Evolutionary conservation across 2,888 invertebrate genomes (phyloP).

Genomic region (Apantesis nais): DNA sequence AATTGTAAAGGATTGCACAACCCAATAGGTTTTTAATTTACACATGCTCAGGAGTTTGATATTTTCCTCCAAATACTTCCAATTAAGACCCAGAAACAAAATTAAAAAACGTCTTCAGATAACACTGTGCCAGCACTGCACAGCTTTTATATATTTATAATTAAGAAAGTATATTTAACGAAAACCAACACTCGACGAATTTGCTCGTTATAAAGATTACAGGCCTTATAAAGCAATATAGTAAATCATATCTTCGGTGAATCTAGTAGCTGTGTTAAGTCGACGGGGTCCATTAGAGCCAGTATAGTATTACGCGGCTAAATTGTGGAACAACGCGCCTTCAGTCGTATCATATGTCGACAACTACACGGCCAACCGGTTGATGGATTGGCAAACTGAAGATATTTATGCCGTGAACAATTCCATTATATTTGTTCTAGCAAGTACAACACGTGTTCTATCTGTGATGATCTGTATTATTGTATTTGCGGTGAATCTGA

Average conservation of each 20-base stretch:
- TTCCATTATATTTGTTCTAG: constrained; percentile 30
- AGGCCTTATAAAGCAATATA: constrained; percentile 18
- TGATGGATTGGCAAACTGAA: constrained; percentile 56
- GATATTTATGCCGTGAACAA: constrained; percentile 34
- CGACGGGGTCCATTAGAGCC: constrained; percentile 70
- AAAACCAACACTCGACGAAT: neutral
- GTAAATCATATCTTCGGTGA: constrained; percentile 44
- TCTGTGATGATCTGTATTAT: neutral
- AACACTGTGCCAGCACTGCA: constrained; percentile 13
- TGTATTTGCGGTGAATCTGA: neutral
- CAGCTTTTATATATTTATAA: no score
- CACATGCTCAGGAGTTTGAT: constrained; percentile 51
- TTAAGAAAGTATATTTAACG: neutral
- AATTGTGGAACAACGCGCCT: constrained; percentile 78
- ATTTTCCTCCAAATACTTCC: constrained; percentile 14
- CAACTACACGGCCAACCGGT: constrained; percentile 40
- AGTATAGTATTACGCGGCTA: constrained; percentile 72
- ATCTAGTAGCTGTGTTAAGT: constrained; percentile 43
- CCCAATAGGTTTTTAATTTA: constrained; percentile 39
- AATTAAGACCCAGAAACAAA: neutral
- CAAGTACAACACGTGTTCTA: constrained; percentile 26
- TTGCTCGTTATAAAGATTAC: constrained; percentile 9
- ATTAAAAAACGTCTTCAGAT: constrained; percentile 10
- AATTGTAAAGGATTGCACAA: constrained; percentile 41
- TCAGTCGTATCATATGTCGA: constrained; percentile 66